Conservation (phyloP, 2,113 vertebrate genomes). For the Tichodroma muraria region DNA sequence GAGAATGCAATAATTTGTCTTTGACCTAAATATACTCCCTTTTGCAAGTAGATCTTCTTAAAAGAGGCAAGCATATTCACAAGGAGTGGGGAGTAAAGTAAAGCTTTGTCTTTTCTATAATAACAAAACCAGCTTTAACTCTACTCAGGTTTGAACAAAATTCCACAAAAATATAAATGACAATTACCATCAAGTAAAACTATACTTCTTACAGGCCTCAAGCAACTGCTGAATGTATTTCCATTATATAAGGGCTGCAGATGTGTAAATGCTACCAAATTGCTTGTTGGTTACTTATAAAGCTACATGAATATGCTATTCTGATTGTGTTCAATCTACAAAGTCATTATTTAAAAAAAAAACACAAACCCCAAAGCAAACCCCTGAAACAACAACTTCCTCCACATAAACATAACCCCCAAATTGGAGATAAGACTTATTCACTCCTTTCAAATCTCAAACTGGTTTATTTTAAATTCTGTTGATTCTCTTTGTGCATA, state of each 20-base stretch:
- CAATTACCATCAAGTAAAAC: not conserved
- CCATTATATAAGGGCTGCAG: not conserved
- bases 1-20: not conserved
- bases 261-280: not conserved
- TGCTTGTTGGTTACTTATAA: not conserved
- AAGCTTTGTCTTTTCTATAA: not conserved
- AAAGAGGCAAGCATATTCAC: not conserved
- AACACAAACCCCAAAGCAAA: not conserved
- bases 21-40: not conserved
- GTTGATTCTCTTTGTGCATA: not conserved
- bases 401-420: not conserved
- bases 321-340: not conserved
- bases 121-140: not conserved
- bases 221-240: not conserved
- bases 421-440: not conserved
- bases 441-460: not conserved
- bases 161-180: not conserved
- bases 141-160: not conserved
- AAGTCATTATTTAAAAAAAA: not conserved
- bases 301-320: not conserved
- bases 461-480: not conserved
- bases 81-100: not conserved
- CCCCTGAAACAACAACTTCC: not conserved
- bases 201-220: not conserved
- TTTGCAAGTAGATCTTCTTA: not conserved